These are phyloP conservation scores for Cabera pusaria DNA, from an alignment of 2,888 invertebrate species.

Conservation along the genomic window DNA sequence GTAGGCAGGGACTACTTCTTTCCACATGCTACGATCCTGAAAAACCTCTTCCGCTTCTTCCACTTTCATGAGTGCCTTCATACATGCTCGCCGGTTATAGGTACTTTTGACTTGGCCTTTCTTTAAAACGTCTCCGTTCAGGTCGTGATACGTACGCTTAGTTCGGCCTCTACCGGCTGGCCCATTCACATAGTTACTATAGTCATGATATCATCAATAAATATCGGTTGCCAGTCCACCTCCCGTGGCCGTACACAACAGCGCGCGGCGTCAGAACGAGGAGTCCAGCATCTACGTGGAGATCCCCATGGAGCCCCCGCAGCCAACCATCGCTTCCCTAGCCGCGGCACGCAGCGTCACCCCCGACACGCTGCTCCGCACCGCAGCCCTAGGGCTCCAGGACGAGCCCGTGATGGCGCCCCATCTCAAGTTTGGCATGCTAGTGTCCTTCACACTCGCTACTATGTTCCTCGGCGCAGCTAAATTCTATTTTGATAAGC, in stretches of 20 bases:
- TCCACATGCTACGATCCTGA: too few relatives aligned
- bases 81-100: too few relatives aligned
- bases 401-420: slow-evolving; percentile 79
- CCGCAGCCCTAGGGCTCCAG: slow-evolving; percentile 72
- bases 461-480: slow-evolving; percentile 88
- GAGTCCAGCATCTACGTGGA: slow-evolving; percentile 76
- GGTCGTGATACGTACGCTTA: too few relatives aligned
- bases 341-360: slow-evolving; percentile 76
- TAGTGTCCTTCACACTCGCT: slow-evolving; percentile 87
- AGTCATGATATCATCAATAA: too few relatives aligned
- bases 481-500: slow-evolving; percentile 88
- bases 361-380: slow-evolving; percentile 70
- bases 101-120: too few relatives aligned
- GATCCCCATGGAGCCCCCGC: slow-evolving; percentile 63
- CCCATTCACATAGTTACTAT: too few relatives aligned
- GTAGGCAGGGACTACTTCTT: too few relatives aligned
- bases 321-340: slow-evolving; percentile 71
- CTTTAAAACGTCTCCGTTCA: too few relatives aligned
- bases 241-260: slow-evolving; percentile 58
- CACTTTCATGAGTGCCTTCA: too few relatives aligned
- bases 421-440: slow-evolving; percentile 87
- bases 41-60: too few relatives aligned
- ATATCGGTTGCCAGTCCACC: too few relatives aligned
- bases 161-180: slow-evolving; percentile 40
- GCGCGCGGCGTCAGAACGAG: slow-evolving; percentile 56